Evolutionary conservation across 2,797 vertebrate species (phyloP), one percentile per base, ranked within the genome.

Genomic region (Falco rusticolus): DNA sequence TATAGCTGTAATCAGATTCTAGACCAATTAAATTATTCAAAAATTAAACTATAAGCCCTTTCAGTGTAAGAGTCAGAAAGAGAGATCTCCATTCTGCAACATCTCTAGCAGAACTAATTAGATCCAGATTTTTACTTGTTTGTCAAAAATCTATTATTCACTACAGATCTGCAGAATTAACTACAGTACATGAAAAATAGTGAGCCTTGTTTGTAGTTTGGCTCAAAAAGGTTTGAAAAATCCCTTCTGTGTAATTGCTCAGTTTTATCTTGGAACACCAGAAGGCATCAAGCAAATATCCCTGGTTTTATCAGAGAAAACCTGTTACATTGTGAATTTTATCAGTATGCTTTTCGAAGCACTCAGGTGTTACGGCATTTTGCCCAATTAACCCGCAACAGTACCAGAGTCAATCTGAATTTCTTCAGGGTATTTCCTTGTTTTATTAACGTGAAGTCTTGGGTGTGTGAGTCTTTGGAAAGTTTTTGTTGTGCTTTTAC

Each of bases 101-200:
- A 57, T 57, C 71, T 94, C 78, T 94, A 93, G 92, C 71, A 96
- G 81, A 93, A 96, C 81, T 93, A 93, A 94, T 95, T 94, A 89
- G 57, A 87, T 14, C 1, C 50, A 87, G 31, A 68, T 80, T 96
- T 95, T 83, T 17, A 75, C 31, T 69, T 92, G 53, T 70, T 95
- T 93, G 60, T 87, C 65, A 69, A 21, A 13, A 91, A 93, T 60
- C 68, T 89, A 86, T 94, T 92, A 91, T 85, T 93, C 9, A 2
- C n/a, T 92, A 61, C 65, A 85, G 71, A 95, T 83, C 31, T 81
- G 28, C 24, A 84, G 71, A 92, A 91, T 87, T 87, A 89, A 85
- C 79, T 75, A 60, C 43, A 77, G 17, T n/a, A 81, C 47, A 68
- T 33, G 71, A 89, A 87, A 95, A 93, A 85, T 59, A 61, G 75